Evolutionary conservation across 2,888 invertebrate species (phyloP).

Genomic region (Mythimna albipuncta): DNA sequence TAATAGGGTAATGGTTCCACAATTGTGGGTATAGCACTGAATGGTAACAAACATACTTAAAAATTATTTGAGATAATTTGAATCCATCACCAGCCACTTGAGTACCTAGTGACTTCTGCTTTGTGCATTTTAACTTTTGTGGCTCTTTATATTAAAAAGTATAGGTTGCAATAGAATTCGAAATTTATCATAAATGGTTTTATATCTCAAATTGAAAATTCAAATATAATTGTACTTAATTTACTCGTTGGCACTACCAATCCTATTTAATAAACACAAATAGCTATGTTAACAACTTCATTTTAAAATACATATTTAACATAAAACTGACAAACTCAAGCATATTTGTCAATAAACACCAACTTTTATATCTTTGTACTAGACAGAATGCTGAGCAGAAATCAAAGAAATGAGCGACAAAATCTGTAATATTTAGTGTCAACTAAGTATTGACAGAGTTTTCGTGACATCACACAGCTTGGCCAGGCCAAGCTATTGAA

Average conservation of each 20-base stretch:
- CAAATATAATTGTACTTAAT: background rate
- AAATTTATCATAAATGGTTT: too few species aligned
- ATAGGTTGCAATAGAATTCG: too few species aligned
- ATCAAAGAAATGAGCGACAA: constrained; percentile 12
- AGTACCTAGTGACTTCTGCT: too few species aligned
- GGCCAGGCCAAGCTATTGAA: constrained; percentile 41
- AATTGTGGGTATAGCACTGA: constrained; percentile 12
- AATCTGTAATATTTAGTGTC: constrained; percentile 58
- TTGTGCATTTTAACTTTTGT: too few species aligned
- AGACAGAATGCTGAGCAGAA: background rate
- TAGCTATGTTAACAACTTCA: background rate
- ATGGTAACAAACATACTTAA: background rate
- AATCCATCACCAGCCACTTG: too few species aligned
- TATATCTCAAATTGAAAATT: too few species aligned
- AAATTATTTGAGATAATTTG: too few species aligned
- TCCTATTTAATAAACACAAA: background rate
- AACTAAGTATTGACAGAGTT: constrained; percentile 58
- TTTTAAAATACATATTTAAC: constrained; percentile 8
- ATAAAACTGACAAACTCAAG: constrained; percentile 3
- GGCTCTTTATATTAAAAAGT: too few species aligned
- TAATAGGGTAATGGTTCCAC: constrained; percentile 33
- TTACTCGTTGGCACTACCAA: background rate
- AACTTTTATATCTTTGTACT: constrained; percentile 3
- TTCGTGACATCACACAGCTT: constrained; percentile 45
- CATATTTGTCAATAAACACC: background rate